Evolutionary conservation across 1,140 invertebrate genomes (phyloP).

Genomic region (Trinorchestia longiramus): DNA sequence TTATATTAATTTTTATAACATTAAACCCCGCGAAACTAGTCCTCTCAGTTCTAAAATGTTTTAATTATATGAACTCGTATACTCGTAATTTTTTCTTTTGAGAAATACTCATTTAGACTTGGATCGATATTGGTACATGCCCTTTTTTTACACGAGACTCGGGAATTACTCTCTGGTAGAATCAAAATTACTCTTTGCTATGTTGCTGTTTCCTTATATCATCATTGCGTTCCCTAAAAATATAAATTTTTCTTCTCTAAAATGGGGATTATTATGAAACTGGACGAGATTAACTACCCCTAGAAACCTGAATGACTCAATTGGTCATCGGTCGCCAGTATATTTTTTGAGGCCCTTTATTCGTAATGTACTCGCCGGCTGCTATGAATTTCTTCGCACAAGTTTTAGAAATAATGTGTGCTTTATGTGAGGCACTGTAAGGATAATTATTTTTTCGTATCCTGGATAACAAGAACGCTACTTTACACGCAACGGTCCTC

Average conservation of each 20-base stretch:
- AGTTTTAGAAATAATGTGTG: background rate
- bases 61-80: no score
- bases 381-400: background rate
- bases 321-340: background rate
- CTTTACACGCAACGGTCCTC: background rate
- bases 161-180: no score
- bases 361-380: background rate
- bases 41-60: no score
- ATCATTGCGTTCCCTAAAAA: background rate
- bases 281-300: background rate
- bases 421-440: background rate
- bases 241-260: background rate
- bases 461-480: background rate
- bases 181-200: background rate
- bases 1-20: no score
- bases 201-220: background rate
- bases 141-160: no score
- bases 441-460: background rate
- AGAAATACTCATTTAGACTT: no score
- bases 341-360: background rate
- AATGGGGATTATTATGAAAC: background rate
- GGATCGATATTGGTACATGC: no score
- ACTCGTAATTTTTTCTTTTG: no score
- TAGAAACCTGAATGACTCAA: background rate
- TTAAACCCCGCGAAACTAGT: no score